These are phyloP conservation scores for Ricordea florida DNA, from an alignment of 92 coral and sea anemone species.

Conservation along the genomic window DNA sequence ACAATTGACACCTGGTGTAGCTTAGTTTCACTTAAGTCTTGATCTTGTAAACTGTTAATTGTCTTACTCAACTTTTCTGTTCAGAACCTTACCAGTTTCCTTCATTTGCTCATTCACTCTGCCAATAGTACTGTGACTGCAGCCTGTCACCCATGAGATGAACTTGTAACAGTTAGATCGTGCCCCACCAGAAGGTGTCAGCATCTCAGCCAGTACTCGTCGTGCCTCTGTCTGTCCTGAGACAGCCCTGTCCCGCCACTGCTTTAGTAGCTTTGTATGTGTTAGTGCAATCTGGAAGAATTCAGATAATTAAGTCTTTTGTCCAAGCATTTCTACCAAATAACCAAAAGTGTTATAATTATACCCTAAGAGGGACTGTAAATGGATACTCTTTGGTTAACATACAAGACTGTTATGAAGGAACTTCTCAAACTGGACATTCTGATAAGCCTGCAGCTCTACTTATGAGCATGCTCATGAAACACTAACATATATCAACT, in stretches of 20 bases:
- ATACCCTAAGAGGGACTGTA: no score
- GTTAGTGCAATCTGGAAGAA: conserved; percentile 80
- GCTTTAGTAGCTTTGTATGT: conserved; percentile 84
- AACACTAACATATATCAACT: no score
- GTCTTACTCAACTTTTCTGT: no score
- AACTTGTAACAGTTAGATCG: conserved; percentile 98
- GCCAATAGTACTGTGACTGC: conserved; percentile 98
- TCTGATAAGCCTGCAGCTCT: no score
- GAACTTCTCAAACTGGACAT: no score
- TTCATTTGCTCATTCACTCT: conserved; percentile 99
- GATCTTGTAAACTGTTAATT: no score
- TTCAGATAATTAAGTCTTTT: background rate
- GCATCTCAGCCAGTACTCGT: conserved; percentile 97
- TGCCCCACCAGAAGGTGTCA: conserved; percentile 99
- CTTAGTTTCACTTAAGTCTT: no score
- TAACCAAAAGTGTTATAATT: background rate
- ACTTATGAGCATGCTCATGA: no score
- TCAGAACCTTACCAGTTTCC: conserved; percentile 87
- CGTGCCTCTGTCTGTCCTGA: conserved; percentile 99
- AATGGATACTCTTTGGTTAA: no score
- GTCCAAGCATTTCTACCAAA: background rate
- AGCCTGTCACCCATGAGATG: conserved; percentile 98
- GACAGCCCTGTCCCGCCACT: conserved; percentile 97
- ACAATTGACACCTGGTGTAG: no score
- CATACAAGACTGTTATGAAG: background rate